Evolutionary conservation across 23 tunicate species (phyloP), one percentile per base, ranked within the genome.

Genomic region (Halocynthia aurantium): DNA sequence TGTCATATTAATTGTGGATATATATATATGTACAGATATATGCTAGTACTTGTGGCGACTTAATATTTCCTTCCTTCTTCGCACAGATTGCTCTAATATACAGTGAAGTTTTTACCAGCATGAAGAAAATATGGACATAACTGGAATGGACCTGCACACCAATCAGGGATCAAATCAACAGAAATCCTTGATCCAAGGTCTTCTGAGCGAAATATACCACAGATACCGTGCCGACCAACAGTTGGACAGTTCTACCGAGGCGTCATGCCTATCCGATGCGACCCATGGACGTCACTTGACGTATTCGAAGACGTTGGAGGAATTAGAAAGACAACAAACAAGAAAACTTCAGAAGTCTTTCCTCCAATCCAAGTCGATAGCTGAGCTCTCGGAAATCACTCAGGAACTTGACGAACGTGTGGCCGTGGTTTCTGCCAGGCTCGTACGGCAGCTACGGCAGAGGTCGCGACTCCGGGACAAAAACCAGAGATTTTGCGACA

Each of bases 191-290:
- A 82, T 92, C 2, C 92, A 92, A 73, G 80, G 88, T 18, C 73
- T 92, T 58, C 84, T 92, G 64, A 92, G 98, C 79, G 98, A 92
- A 78, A 92, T 92, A 57, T 92, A 92, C 71, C 72, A 80, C 67
- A 64, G 88, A 75, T 89, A 91, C 60, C 81, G 72, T 51, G 65
- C 69, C 17, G 82, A 82, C 40, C 83, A 82, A 65, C 88, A 86
- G 50, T 64, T 86, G 60, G 98, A 92, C 78, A 91, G 97, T 70
- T 91, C 98, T 8, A 92, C 98, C 7, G 92, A 86, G 66, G 82
- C 92, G 5, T 85, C 91, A 21, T 92, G 98, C 65, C 52, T 92
- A 18, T 85, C 91, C 22, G 97, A 91, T 72, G 86, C 84, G 6
- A 67, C 77, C 58, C 85, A 80, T 54, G 75, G 90, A 22, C 49